A percentile compares a stretch with the other conserved stretches of the same genome.
Conservation (phyloP, 2,113 vertebrate species). For the Strix aluco region DNA sequence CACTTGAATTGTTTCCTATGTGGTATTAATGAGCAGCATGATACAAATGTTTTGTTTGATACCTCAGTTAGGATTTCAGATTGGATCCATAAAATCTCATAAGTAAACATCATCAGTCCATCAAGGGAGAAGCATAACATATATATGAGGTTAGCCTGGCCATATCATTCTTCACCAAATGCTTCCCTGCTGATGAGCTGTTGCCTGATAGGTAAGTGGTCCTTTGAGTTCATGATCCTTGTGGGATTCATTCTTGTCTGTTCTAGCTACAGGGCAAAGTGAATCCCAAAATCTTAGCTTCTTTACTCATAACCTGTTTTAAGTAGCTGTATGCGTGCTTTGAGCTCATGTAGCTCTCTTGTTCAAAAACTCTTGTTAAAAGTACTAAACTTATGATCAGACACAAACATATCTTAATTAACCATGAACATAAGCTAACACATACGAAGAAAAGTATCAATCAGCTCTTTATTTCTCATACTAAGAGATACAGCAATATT, state of each 20-base stretch:
- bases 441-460: background rate
- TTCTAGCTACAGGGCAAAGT: background rate
- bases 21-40: background rate
- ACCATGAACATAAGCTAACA: background rate
- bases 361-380: background rate
- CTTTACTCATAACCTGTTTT: background rate
- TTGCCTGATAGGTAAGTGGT: background rate
- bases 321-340: background rate
- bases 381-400: background rate
- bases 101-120: background rate
- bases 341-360: background rate
- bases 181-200: background rate
- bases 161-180: background rate
- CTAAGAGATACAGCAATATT: background rate
- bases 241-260: background rate
- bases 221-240: background rate
- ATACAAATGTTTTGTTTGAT: background rate
- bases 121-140: background rate
- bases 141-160: background rate
- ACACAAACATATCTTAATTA: background rate
- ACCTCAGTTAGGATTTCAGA: background rate
- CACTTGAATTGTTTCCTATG: background rate
- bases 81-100: background rate
- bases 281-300: background rate
- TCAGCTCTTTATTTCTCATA: background rate